These are phyloP conservation scores for Cataglyphis hispanica DNA, from an alignment of 1,140 invertebrate genomes.

Conservation along the genomic window DNA sequence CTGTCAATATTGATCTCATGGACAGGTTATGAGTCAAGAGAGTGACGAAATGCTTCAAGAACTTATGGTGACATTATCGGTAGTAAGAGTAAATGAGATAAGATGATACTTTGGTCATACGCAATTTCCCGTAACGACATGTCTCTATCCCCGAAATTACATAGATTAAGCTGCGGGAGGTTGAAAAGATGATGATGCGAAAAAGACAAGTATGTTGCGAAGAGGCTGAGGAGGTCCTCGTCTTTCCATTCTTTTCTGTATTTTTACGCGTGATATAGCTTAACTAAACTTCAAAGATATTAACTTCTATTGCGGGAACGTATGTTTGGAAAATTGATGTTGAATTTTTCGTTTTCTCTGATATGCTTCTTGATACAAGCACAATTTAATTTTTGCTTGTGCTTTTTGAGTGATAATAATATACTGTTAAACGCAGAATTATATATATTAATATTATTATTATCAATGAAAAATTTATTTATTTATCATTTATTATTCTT, in stretches of 20 bases:
- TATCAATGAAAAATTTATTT: constrained; percentile 6
- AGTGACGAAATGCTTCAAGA: constrained; percentile 63
- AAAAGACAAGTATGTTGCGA: constrained; percentile 4
- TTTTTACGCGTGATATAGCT: not conserved
- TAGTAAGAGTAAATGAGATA: constrained; percentile 74
- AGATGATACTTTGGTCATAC: constrained; percentile 58
- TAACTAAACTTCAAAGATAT: constrained; percentile 7
- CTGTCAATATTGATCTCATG: constrained; percentile 60
- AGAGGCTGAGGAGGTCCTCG: not conserved
- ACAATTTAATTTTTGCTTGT: not conserved
- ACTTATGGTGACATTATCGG: constrained; percentile 49
- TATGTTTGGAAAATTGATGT: not conserved
- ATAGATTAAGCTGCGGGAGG: constrained; percentile 43
- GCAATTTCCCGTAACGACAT: constrained; percentile 26
- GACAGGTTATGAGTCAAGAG: constrained; percentile 73
- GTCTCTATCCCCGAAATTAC: constrained; percentile 19
- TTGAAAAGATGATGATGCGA: constrained; percentile 36
- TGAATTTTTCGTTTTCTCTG: not conserved
- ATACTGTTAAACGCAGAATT: not conserved
- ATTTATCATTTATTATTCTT: not conserved
- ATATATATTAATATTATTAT: not conserved
- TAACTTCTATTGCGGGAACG: not conserved
- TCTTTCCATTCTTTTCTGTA: not conserved
- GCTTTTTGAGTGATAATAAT: not conserved
- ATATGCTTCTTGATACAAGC: not conserved